Percentiles rank a stretch among this genome's conserved stretches.
Conservation (phyloP, 1,140 invertebrate species). For the Drosophila simulans region DNA sequence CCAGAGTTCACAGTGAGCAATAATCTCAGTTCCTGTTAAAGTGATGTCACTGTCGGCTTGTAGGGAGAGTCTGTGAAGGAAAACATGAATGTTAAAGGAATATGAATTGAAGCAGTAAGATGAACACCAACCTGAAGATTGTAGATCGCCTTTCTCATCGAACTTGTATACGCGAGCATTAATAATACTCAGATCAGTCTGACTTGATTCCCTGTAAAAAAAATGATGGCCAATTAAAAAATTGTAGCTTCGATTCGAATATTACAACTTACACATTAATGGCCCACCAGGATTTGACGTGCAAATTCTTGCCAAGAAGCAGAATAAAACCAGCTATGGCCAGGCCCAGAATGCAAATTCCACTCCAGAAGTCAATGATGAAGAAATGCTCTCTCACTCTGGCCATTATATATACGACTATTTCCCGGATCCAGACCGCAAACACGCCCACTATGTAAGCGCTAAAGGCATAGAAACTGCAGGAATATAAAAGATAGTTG, state of each 20-base stretch:
- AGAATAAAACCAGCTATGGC: slow-evolving; percentile 69
- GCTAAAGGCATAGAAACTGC: slow-evolving; percentile 70
- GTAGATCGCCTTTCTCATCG: slow-evolving; percentile 70
- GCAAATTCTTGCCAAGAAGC: slow-evolving; percentile 64
- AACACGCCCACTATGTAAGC: slow-evolving; percentile 68
- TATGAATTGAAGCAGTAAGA: neutral
- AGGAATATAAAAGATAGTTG: neutral
- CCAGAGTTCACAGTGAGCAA: slow-evolving; percentile 15
- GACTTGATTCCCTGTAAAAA: slow-evolving; percentile 57
- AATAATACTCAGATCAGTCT: slow-evolving; percentile 70
- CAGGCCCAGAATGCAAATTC: slow-evolving; percentile 69
- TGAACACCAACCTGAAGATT: slow-evolving; percentile 42
- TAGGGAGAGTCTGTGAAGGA: slow-evolving; percentile 59
- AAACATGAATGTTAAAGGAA: neutral
- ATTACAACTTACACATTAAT: slow-evolving; percentile 70
- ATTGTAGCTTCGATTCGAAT: neutral
- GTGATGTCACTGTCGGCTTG: slow-evolving; percentile 68
- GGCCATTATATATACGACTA: slow-evolving; percentile 71
- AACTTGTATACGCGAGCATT: slow-evolving; percentile 75
- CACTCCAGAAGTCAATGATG: slow-evolving; percentile 80
- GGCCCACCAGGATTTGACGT: slow-evolving; percentile 75
- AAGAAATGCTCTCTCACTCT: slow-evolving; percentile 72
- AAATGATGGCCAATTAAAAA: neutral
- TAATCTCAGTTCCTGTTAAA: slow-evolving; percentile 29
- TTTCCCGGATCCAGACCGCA: slow-evolving; percentile 71